These are phyloP conservation scores for Drosophila incognita DNA, from an alignment of 2,888 invertebrate species.

Conservation along the genomic window DNA sequence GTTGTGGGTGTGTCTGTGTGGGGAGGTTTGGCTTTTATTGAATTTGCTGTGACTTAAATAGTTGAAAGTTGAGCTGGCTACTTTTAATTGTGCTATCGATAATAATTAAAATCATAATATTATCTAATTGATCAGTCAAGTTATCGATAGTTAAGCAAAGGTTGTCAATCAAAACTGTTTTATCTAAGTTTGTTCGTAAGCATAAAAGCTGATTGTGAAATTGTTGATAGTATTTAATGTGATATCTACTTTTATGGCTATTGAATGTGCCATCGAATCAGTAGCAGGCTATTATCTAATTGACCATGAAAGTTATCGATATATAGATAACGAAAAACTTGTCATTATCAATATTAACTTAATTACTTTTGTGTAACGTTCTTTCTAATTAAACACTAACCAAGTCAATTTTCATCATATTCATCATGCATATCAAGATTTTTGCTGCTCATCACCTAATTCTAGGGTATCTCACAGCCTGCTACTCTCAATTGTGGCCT, in stretches of 20 bases:
- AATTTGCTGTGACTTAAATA: not conserved
- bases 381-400: too few relatives aligned
- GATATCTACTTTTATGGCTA: not conserved
- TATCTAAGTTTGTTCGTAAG: not conserved
- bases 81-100: not conserved
- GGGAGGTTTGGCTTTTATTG: not conserved
- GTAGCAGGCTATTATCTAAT: not conserved
- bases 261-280: not conserved
- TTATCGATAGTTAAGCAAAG: not conserved
- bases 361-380: not conserved
- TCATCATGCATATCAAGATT: too few relatives aligned
- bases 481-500: not conserved
- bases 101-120: not conserved
- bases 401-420: too few relatives aligned
- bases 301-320: not conserved
- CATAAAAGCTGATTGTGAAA: not conserved
- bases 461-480: constrained; percentile 19
- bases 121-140: not conserved
- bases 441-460: too few relatives aligned
- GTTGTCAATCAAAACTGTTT: not conserved
- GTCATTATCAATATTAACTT: not conserved
- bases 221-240: not conserved
- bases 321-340: not conserved
- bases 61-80: not conserved
- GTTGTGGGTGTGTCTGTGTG: not conserved